Percentiles rank a stretch among this genome's conserved stretches.
These are phyloP conservation scores for Chiloscyllium plagiosum DNA, from an alignment of 2,113 vertebrate genomes.

Conservation along the genomic window DNA sequence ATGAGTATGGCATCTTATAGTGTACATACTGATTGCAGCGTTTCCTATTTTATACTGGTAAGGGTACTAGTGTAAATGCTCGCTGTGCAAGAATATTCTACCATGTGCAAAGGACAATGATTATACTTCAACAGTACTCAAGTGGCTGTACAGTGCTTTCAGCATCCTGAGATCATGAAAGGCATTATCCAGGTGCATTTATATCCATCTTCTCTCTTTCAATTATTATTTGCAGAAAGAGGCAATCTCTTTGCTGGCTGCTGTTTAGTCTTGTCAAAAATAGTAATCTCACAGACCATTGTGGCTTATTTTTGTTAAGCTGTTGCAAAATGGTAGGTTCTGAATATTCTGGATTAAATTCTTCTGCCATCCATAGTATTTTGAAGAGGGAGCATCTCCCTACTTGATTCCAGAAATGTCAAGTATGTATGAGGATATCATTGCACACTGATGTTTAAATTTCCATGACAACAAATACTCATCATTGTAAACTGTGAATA, in stretches of 20 bases:
- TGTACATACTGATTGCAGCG: not conserved
- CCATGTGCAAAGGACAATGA: not conserved
- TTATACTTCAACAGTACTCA: not conserved
- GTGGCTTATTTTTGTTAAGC: not conserved
- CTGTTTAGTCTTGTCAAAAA: not conserved
- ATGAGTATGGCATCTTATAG: not conserved
- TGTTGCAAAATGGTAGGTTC: not conserved
- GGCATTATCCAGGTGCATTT: not conserved
- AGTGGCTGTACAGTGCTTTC: not conserved
- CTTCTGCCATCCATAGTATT: not conserved
- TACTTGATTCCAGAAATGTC: not conserved
- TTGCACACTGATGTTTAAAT: not conserved
- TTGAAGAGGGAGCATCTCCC: not conserved
- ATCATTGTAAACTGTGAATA: not conserved
- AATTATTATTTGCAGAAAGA: not conserved
- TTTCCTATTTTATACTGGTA: not conserved
- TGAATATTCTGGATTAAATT: not conserved
- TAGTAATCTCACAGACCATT: not conserved
- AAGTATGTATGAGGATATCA: not conserved
- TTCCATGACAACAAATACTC: not conserved
- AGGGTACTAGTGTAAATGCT: not conserved
- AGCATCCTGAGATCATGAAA: not conserved
- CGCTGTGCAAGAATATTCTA: not conserved
- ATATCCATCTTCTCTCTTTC: not conserved
- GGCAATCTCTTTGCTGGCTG: not conserved